Conservation (phyloP, 1,140 invertebrate genomes). For the Saccostrea cuccullata region DNA sequence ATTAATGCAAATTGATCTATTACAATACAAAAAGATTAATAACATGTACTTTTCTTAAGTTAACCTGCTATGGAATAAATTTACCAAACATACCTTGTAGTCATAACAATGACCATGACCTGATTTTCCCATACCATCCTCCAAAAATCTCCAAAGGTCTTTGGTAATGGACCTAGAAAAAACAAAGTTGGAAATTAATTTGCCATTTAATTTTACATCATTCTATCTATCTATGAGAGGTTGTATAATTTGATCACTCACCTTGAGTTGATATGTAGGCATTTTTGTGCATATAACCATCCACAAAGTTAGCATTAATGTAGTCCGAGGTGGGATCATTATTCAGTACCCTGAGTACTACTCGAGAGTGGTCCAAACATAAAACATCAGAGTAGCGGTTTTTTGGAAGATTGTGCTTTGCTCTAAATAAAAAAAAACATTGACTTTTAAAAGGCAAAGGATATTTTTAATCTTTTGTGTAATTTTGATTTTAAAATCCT, state of each 20-base stretch:
- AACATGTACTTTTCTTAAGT: too few relatives aligned
- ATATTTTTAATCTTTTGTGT: neutral
- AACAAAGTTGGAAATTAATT: constrained; percentile 43
- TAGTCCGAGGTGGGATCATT: constrained; percentile 91
- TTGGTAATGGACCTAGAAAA: constrained; percentile 89
- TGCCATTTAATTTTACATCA: neutral
- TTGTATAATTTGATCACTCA: constrained; percentile 72
- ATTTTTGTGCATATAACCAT: constrained; percentile 98
- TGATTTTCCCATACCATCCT: constrained; percentile 97
- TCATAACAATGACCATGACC: constrained; percentile 95
- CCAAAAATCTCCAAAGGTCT: constrained; percentile 97
- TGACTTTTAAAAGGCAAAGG: neutral
- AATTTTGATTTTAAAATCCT: too few relatives aligned
- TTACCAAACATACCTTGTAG: constrained; percentile 83
- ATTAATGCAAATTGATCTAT: too few relatives aligned
- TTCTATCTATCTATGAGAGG: neutral
- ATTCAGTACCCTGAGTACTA: constrained; percentile 85
- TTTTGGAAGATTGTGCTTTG: constrained; percentile 89
- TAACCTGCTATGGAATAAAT: too few relatives aligned
- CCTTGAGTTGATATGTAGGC: constrained; percentile 98
- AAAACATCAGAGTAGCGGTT: constrained; percentile 98
- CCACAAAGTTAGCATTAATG: constrained; percentile 98
- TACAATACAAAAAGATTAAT: too few relatives aligned
- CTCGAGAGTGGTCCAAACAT: constrained; percentile 96
- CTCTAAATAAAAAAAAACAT: constrained; percentile 65